Conservation (phyloP, 2,797 vertebrate species). For the Neopelma chrysocephalum region DNA sequence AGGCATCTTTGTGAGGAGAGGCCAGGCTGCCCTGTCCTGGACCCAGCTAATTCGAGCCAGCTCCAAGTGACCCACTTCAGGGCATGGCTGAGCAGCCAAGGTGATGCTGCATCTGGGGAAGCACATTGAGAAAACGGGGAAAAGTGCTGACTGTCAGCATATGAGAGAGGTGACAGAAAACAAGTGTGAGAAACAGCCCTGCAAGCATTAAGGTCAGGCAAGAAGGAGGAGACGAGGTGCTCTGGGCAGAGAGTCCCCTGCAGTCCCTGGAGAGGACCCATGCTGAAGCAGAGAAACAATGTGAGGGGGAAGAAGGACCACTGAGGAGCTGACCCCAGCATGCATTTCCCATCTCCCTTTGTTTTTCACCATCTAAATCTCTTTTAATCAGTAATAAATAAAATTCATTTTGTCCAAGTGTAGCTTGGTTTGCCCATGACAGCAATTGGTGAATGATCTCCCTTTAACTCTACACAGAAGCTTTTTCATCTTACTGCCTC, state of each 20-base stretch:
- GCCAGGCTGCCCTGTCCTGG: accelerated
- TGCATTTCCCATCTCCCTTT: accelerated
- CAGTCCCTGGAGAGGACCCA: not conserved
- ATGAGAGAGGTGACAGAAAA: accelerated
- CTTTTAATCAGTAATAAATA: not conserved
- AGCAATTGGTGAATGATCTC: not conserved
- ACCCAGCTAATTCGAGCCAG: not conserved
- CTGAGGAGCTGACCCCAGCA: not conserved
- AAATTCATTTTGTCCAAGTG: not conserved
- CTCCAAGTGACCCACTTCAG: accelerated
- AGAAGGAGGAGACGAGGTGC: not conserved
- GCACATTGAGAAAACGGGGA: accelerated
- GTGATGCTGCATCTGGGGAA: not conserved
- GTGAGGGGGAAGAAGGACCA: not conserved
- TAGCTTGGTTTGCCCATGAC: not conserved
- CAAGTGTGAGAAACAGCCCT: not conserved
- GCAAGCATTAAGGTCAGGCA: not conserved
- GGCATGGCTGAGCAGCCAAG: accelerated
- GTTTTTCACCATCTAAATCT: not conserved
- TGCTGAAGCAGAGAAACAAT: not conserved
- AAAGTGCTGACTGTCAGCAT: not conserved
- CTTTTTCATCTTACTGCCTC: not conserved
- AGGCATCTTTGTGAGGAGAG: not conserved
- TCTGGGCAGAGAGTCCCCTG: not conserved
- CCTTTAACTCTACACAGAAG: not conserved